phyloP scores from a whole-genome alignment of 2,888 invertebrate species.

The Aleiodes alternator region DNA sequence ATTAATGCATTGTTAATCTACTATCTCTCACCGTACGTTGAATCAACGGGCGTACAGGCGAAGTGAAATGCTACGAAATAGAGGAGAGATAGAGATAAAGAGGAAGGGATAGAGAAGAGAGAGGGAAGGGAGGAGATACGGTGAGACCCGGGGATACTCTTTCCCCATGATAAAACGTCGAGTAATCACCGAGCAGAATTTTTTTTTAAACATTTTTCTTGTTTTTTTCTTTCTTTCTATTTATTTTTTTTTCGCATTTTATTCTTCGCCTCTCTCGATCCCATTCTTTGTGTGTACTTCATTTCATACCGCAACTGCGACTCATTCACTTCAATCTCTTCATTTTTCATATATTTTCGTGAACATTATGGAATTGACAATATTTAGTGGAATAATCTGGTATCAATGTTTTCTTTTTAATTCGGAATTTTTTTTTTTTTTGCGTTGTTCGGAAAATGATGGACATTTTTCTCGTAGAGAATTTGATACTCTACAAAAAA shows the following conservation, averaged over 20 bases:
- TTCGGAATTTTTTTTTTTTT: too few relatives aligned
- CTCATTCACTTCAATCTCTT: constrained; percentile 11
- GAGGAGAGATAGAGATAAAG: constrained; percentile 39
- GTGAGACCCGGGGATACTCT: constrained; percentile 21
- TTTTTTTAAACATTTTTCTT: constrained; percentile 4
- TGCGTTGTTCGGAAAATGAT: too few relatives aligned
- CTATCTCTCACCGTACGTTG: constrained; percentile 58
- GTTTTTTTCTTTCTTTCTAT: background rate
- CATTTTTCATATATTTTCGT: constrained; percentile 15
- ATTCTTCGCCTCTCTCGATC: background rate
- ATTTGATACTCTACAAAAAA: too few relatives aligned
- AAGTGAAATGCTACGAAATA: constrained; percentile 39
- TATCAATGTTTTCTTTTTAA: background rate
- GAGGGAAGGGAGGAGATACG: constrained; percentile 35
- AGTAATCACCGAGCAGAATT: constrained; percentile 56
- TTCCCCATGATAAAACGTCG: constrained; percentile 58
- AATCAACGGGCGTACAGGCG: constrained; percentile 34
- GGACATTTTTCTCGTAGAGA: too few relatives aligned
- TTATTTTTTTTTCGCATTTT: background rate
- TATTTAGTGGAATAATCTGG: background rate
- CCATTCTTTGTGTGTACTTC: constrained; percentile 9
- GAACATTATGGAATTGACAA: background rate
- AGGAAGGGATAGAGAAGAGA: constrained; percentile 43
- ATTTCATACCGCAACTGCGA: constrained; percentile 17
- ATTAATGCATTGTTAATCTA: constrained; percentile 71